These are phyloP conservation scores for Lineus longissimus DNA, from an alignment of 1,140 invertebrate genomes.

Conservation along the genomic window DNA sequence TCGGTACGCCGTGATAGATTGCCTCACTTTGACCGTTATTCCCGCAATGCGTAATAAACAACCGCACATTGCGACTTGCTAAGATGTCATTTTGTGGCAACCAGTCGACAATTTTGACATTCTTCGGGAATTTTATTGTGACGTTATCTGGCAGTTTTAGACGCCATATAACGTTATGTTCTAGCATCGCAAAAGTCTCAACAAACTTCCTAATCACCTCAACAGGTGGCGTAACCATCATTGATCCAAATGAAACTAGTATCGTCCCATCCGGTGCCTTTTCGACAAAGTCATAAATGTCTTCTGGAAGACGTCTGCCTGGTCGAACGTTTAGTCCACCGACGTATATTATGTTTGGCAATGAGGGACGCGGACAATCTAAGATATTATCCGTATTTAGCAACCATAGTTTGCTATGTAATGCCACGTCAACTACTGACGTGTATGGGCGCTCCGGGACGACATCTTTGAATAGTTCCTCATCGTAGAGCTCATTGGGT, in stretches of 20 bases:
- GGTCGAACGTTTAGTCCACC: not conserved
- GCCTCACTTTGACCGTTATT: constrained; percentile 7
- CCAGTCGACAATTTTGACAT: not conserved
- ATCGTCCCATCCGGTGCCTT: not conserved
- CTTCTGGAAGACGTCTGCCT: not conserved
- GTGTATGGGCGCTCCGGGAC: not conserved
- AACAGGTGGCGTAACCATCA: not conserved
- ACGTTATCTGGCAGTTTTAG: not conserved
- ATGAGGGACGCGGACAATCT: constrained; percentile 1
- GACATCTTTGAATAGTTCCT: not conserved
- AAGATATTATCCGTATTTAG: constrained; percentile 1
- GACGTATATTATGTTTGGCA: not conserved
- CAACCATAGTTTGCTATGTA: not conserved
- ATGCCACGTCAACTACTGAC: not conserved
- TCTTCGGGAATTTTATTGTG: not conserved
- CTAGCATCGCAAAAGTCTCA: not conserved
- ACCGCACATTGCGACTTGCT: not conserved
- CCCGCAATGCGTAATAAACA: constrained; percentile 4
- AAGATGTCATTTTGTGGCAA: constrained; percentile 3
- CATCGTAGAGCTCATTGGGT: not conserved
- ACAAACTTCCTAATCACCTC: not conserved
- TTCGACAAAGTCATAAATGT: not conserved
- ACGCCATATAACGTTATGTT: not conserved
- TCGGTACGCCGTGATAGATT: constrained; percentile 2
- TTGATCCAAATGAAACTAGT: not conserved